Evolutionary conservation across 2,888 invertebrate genomes (phyloP).

Genomic region (Zygothrica quintamaculata): DNA sequence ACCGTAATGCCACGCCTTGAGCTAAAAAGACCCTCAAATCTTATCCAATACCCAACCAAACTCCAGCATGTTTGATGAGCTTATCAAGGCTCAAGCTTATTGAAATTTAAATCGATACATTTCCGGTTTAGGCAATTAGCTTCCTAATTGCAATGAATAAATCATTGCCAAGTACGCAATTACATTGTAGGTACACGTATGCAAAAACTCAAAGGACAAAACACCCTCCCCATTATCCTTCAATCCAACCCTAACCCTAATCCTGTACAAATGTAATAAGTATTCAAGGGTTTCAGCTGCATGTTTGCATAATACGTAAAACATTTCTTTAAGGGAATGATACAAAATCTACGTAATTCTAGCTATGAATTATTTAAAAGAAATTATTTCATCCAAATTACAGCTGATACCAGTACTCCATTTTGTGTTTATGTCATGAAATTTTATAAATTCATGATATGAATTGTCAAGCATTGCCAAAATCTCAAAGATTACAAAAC

Average conservation of each 20-base stretch:
- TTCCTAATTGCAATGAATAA: slow-evolving; percentile 67
- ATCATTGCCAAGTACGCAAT: slow-evolving; percentile 52
- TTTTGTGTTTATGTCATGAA: too few species aligned
- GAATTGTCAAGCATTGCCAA: too few species aligned
- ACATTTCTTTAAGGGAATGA: too few species aligned
- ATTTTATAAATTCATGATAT: too few species aligned
- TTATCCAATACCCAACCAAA: slow-evolving; percentile 3
- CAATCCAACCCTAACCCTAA: not conserved
- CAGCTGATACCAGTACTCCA: slow-evolving; percentile 1
- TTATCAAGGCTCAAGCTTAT: slow-evolving; percentile 66
- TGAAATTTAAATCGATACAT: slow-evolving; percentile 72
- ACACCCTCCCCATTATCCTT: too few species aligned
- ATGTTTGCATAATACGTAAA: slow-evolving; percentile 5
- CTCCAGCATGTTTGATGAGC: slow-evolving; percentile 65
- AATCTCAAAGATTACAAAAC: too few species aligned
- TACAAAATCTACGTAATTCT: slow-evolving; percentile 4
- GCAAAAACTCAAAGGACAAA: not conserved
- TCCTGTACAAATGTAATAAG: slow-evolving; percentile 1
- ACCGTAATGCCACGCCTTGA: slow-evolving; percentile 70
- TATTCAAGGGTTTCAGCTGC: slow-evolving; percentile 4
- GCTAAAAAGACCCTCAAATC: slow-evolving; percentile 45
- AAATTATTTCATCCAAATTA: not conserved
- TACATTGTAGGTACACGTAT: slow-evolving; percentile 14
- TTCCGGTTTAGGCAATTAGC: slow-evolving; percentile 64
- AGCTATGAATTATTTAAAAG: slow-evolving; percentile 31